A percentile compares a stretch with the other conserved stretches of the same genome.
These are phyloP conservation scores for Melangyna quadrimaculata DNA, from an alignment of 2,888 invertebrate species.

Conservation along the genomic window DNA sequence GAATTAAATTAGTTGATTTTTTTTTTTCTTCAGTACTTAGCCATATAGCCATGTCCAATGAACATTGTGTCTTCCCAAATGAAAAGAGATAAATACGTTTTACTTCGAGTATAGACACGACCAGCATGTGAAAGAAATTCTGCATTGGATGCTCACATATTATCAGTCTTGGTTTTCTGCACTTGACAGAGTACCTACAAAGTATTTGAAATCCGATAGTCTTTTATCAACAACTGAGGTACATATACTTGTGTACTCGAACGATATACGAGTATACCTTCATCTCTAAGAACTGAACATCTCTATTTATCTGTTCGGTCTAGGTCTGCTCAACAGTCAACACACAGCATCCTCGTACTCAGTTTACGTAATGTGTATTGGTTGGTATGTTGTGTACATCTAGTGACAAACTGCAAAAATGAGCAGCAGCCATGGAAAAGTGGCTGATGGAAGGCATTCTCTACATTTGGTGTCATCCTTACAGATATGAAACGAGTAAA, in stretches of 20 bases:
- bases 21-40: not conserved
- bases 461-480: not conserved
- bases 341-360: not conserved
- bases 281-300: not conserved
- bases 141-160: not conserved
- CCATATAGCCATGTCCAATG: not conserved
- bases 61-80: not conserved
- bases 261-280: not conserved
- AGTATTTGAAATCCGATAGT: slow-evolving; percentile 26
- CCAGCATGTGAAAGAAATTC: not conserved
- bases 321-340: no score
- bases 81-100: not conserved
- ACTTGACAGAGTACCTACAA: slow-evolving; percentile 23
- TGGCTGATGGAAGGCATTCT: not conserved
- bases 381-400: not conserved
- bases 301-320: not conserved
- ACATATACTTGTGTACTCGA: not conserved
- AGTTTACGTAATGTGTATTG: not conserved
- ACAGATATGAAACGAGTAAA: not conserved
- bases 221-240: slow-evolving; percentile 20
- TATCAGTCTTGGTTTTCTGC: slow-evolving; percentile 16
- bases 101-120: not conserved
- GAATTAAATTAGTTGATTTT: no score
- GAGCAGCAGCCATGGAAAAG: not conserved
- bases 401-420: slow-evolving; percentile 1